These are phyloP conservation scores for Entelurus aequoreus DNA, from an alignment of 2,113 vertebrate genomes.

Conservation along the genomic window DNA sequence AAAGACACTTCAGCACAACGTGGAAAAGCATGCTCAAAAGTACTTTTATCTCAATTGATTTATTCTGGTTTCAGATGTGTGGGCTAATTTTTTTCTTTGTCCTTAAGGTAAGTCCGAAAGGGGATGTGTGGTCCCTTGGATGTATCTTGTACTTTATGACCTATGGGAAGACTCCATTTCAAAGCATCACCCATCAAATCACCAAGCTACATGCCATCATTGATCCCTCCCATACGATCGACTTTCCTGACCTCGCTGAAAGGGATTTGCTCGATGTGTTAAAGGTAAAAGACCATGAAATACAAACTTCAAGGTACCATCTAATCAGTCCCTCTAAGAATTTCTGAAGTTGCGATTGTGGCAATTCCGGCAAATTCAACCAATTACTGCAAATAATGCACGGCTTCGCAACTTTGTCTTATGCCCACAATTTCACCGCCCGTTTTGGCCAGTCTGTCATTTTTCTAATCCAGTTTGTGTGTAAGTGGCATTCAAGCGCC, in stretches of 20 bases:
- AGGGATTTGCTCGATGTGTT: constrained; percentile 91
- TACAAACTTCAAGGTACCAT: background rate
- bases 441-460: too few species aligned
- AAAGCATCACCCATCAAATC: constrained; percentile 90
- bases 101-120: constrained; percentile 88
- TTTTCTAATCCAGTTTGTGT: too few species aligned
- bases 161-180: constrained; percentile 93
- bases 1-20: constrained; percentile 84
- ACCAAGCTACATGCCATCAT: constrained; percentile 91
- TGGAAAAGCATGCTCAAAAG: constrained; percentile 87
- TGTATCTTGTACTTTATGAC: constrained; percentile 98
- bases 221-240: constrained; percentile 82
- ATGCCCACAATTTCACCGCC: too few species aligned
- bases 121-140: constrained; percentile 95
- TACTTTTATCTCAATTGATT: constrained; percentile 34
- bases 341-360: too few species aligned
- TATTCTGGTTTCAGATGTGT: background rate
- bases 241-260: constrained; percentile 87
- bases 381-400: too few species aligned
- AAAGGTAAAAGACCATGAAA: constrained; percentile 70
- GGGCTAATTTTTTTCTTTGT: constrained; percentile 4
- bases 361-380: too few species aligned
- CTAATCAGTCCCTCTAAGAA: too few species aligned
- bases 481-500: too few species aligned
- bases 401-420: too few species aligned